These are phyloP conservation scores for Aratinga solstitialis DNA, from an alignment of 2,797 vertebrate species.

Conservation along the genomic window DNA sequence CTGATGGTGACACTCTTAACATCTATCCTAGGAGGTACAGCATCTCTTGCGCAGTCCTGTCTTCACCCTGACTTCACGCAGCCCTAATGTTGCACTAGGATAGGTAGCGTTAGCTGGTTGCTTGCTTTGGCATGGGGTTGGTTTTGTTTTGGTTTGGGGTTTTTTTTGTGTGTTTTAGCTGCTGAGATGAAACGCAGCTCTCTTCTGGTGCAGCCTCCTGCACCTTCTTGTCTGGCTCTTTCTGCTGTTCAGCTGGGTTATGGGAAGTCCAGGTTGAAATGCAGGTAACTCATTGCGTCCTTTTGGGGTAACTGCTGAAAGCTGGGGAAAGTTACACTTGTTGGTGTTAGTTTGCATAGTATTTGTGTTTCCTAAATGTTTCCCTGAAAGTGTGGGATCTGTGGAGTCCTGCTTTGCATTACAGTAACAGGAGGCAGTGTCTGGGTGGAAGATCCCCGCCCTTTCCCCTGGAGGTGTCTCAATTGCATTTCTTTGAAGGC, in stretches of 20 bases:
- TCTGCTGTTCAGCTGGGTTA: background rate
- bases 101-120: background rate
- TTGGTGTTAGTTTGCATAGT: background rate
- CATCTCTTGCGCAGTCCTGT: background rate
- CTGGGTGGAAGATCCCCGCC: background rate
- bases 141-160: background rate
- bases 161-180: background rate
- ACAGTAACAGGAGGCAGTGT: background rate
- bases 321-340: background rate
- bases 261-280: background rate
- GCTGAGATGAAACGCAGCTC: background rate
- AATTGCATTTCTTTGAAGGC: background rate
- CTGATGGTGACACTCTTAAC: accelerated
- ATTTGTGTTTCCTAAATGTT: background rate
- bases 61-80: background rate
- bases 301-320: background rate
- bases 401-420: background rate
- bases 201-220: background rate
- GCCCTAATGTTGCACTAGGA: background rate
- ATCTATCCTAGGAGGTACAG: background rate
- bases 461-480: background rate
- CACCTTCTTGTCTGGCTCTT: background rate
- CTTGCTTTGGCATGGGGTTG: background rate
- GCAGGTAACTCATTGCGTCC: background rate
- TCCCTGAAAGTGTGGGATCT: background rate